phyloP scores from a whole-genome alignment of 2,113 vertebrate genomes.

The Sapajus apella region DNA sequence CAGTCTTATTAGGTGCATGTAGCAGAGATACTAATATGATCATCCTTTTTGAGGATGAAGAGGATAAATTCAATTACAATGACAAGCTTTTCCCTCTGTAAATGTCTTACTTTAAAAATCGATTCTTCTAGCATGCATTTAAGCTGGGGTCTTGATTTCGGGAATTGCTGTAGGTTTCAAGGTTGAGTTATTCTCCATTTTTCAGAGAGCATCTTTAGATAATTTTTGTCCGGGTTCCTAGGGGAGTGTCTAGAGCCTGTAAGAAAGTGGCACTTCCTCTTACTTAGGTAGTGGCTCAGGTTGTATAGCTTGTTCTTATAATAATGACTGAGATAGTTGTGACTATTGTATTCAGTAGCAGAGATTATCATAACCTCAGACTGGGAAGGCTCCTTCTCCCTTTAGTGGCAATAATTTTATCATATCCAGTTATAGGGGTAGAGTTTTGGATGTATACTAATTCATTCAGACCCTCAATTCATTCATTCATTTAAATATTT shows the following conservation, averaged over 20 bases:
- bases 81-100: background rate
- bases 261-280: constrained; percentile 5
- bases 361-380: background rate
- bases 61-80: constrained; percentile 42
- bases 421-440: background rate
- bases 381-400: background rate
- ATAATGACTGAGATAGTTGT: background rate
- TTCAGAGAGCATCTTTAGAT: constrained; percentile 13
- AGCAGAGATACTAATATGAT: background rate
- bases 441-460: background rate
- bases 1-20: background rate
- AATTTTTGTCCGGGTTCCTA: constrained; percentile 35
- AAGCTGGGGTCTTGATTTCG: constrained; percentile 11
- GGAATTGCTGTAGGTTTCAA: constrained; percentile 12
- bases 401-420: background rate
- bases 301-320: background rate
- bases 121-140: background rate
- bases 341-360: background rate
- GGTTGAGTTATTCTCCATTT: constrained; percentile 30
- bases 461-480: background rate
- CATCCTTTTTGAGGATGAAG: constrained; percentile 1
- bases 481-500: constrained; percentile 35
- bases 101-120: constrained; percentile 27
- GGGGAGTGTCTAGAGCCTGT: background rate
- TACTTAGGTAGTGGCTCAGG: background rate